Conservation (phyloP, 1,140 invertebrate species). For the Trichonephila clavipes region DNA sequence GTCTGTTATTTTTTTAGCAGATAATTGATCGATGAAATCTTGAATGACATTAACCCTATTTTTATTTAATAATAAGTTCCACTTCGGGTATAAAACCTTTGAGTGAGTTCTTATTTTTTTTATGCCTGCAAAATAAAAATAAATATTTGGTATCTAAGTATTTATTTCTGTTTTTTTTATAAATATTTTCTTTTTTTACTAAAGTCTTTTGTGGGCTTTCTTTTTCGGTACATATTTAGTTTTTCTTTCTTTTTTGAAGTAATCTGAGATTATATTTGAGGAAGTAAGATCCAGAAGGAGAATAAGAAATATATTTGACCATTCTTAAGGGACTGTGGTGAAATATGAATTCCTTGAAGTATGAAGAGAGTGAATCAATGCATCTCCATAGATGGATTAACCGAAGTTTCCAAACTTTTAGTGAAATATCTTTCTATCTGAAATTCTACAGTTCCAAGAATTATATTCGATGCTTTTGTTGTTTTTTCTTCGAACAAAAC, state of each 20-base stretch:
- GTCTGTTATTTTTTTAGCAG: neutral
- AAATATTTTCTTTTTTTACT: neutral
- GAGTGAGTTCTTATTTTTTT: slow-evolving; percentile 5
- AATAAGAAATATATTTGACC: slow-evolving; percentile 29
- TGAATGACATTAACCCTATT: slow-evolving; percentile 1
- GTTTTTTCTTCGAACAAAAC: neutral
- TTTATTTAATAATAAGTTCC: neutral
- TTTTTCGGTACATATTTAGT: neutral
- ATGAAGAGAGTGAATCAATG: neutral
- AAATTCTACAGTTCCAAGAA: neutral
- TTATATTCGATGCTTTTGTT: neutral
- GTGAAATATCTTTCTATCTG: neutral
- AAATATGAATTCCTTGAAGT: neutral
- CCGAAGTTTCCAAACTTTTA: neutral
- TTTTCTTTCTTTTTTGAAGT: neutral
- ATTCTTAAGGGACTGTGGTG: neutral
- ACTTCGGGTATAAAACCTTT: neutral
- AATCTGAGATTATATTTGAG: slow-evolving; percentile 35
- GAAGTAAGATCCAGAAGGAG: too few species aligned
- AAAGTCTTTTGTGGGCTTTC: neutral
- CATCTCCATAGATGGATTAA: slow-evolving; percentile 4
- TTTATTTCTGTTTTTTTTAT: neutral
- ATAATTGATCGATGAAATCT: slow-evolving; percentile 25
- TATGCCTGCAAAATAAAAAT: slow-evolving; percentile 7
- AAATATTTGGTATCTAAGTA: neutral